A percentile compares a stretch with the other conserved stretches of the same genome.
These are phyloP conservation scores for Leptoclinus maculatus DNA, from an alignment of 2,797 vertebrate genomes.

Conservation along the genomic window DNA sequence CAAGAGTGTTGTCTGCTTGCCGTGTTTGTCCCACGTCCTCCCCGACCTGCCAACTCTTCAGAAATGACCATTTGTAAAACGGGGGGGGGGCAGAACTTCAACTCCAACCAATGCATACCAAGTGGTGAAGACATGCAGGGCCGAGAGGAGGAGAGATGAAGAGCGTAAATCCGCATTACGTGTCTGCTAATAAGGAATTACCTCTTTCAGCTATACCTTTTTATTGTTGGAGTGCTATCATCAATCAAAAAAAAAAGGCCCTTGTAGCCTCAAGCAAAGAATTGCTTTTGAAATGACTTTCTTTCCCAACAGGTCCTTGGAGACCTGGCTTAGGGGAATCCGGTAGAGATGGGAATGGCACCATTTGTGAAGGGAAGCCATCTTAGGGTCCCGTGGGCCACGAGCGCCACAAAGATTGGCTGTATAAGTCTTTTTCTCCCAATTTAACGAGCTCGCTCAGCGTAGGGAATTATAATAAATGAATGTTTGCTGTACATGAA, in stretches of 20 bases:
- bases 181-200: slow-evolving; percentile 83
- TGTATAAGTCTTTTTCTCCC: slow-evolving; percentile 2
- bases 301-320: slow-evolving; percentile 64
- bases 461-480: slow-evolving; percentile 15
- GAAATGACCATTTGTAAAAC: slow-evolving; percentile 28
- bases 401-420: slow-evolving; percentile 30
- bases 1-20: slow-evolving; percentile 20
- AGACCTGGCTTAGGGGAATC: slow-evolving; percentile 62
- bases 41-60: slow-evolving; percentile 26
- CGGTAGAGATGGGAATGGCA: slow-evolving; percentile 52
- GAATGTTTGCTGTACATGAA: background rate
- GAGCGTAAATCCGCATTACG: slow-evolving; percentile 81
- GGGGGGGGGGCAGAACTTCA: background rate
- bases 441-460: slow-evolving; percentile 51
- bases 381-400: slow-evolving; percentile 48
- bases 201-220: slow-evolving; percentile 59
- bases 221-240: slow-evolving; percentile 73
- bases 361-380: slow-evolving; percentile 48
- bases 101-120: slow-evolving; percentile 50
- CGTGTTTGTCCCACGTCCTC: slow-evolving; percentile 27
- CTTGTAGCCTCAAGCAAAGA: slow-evolving; percentile 73
- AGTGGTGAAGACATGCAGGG: slow-evolving; percentile 34
- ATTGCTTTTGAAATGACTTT: slow-evolving; percentile 84
- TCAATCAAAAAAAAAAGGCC: slow-evolving; percentile 64
- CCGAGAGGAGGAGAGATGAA: slow-evolving; percentile 63